Evolutionary conservation across 2,888 invertebrate species (phyloP), one percentile per base, ranked within the genome.

Genomic region (Ochlodes sylvanus): DNA sequence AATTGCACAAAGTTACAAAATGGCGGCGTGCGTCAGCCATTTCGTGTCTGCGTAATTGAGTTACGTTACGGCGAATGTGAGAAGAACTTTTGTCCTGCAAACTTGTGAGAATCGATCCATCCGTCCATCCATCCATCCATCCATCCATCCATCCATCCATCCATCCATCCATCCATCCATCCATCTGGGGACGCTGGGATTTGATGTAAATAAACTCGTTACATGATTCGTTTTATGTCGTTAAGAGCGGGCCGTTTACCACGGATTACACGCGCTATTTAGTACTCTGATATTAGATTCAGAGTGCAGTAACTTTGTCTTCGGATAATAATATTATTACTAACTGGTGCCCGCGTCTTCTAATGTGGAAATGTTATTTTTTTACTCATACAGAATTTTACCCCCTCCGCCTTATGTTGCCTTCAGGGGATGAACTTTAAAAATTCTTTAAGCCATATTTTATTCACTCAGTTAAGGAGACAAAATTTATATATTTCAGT

Each of bases 131-230:
- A 56, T 57, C 50, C n/a, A 50, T 57, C 14, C 21, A 56, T 57
- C 50, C n/a, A 50, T 57, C 14, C 21, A 56, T 57, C 50, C n/a
- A 50, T 57, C 14, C 21, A 56, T 57, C 50, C n/a, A 50, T 57
- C 14, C 21, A 56, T 57, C 50, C n/a, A 50, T 57, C 14, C 21
- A 56, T 57, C 50, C n/a, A 50, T 57, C 14, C 21, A 50, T 57
- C 15, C 15, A 32, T 21, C 42, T 32, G 42, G 42, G 27, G 32
- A 41, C 38, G 14, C 21, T 17, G 27, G 38, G 32, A 58, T 42
- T 60, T 44, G 50, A 58, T 27, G n/a, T 60, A 57, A 65, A 60
- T 52, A 32, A 66, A 15, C 50, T 58, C 56, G 21, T 58, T 34
- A 47, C 14, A 21, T n/a, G 58, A 44, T 60, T 60, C 41, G 57